These are phyloP conservation scores for Perca schrenkii DNA, from an alignment of 2,113 vertebrate species.

Conservation along the genomic window DNA sequence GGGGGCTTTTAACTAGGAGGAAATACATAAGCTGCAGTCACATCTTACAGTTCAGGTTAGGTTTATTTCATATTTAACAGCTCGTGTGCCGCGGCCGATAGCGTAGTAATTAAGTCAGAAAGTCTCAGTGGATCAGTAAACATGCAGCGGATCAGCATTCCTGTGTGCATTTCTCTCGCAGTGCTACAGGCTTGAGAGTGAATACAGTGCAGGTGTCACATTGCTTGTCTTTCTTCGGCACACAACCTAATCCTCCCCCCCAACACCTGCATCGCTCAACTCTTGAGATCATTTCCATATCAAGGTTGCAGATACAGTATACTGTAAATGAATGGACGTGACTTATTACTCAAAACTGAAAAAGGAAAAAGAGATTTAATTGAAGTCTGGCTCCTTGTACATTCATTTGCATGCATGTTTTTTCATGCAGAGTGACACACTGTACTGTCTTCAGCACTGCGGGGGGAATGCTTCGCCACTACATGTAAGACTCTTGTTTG, in stretches of 20 bases:
- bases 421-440: slow-evolving; percentile 27
- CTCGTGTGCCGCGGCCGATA: slow-evolving; percentile 21
- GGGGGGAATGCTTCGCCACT: slow-evolving; percentile 13
- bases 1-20: slow-evolving; percentile 21
- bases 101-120: slow-evolving; percentile 32
- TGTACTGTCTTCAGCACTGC: neutral
- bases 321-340: slow-evolving; percentile 28
- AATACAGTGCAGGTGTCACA: slow-evolving; percentile 49
- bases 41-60: slow-evolving; percentile 10
- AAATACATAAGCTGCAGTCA: slow-evolving; percentile 25
- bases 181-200: slow-evolving; percentile 7
- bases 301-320: slow-evolving; percentile 18
- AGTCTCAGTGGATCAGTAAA: slow-evolving; percentile 44
- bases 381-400: slow-evolving; percentile 48
- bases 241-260: slow-evolving; percentile 9
- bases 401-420: slow-evolving; percentile 53
- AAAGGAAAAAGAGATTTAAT: slow-evolving; percentile 35
- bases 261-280: neutral
- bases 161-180: slow-evolving; percentile 22
- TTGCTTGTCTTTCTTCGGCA: slow-evolving; percentile 14
- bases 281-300: slow-evolving; percentile 50
- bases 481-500: slow-evolving; percentile 29
- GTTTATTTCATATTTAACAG: slow-evolving; percentile 27
- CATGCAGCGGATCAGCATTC: slow-evolving; percentile 18
- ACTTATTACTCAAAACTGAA: slow-evolving; percentile 25